Conservation (phyloP, 1,140 invertebrate species). For the Drosophila navojoa region DNA sequence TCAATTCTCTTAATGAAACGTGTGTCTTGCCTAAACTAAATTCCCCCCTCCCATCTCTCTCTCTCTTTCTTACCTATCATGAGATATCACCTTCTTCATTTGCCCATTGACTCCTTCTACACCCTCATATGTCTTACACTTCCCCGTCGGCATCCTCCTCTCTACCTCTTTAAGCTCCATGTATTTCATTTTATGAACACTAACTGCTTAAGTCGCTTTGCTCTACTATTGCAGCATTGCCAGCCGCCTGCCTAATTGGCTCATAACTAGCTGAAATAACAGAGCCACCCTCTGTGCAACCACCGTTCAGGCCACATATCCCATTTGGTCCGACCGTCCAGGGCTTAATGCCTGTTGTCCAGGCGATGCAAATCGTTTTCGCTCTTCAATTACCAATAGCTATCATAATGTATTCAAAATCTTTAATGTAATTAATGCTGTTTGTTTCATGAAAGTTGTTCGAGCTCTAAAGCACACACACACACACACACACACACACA, state of each 20-base stretch:
- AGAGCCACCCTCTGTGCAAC: neutral
- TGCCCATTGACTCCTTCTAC: neutral
- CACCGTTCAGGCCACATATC: neutral
- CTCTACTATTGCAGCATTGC: conserved; percentile 7
- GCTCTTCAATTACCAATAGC: conserved; percentile 43
- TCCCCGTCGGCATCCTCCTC: neutral
- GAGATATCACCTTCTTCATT: neutral
- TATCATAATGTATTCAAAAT: conserved; percentile 75
- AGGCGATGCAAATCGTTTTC: conserved; percentile 23
- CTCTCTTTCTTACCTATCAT: too few relatives aligned
- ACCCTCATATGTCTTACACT: neutral
- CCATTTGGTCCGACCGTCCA: neutral
- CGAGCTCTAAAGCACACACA: conserved; percentile 25
- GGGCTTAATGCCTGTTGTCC: conserved; percentile 7
- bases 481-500: conserved; percentile 3
- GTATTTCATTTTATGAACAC: neutral
- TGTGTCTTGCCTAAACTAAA: too few relatives aligned
- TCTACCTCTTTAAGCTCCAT: too few relatives aligned
- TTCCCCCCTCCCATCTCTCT: neutral
- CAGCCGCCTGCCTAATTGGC: conserved; percentile 41
- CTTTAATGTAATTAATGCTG: conserved; percentile 81
- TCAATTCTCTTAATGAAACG: too few relatives aligned
- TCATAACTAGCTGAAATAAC: conserved; percentile 59
- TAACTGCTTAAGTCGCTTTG: neutral
- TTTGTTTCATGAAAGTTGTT: conserved; percentile 78